These are phyloP conservation scores for Hypotaenidia philippensis DNA, from an alignment of 2,797 vertebrate genomes.

Conservation along the genomic window DNA sequence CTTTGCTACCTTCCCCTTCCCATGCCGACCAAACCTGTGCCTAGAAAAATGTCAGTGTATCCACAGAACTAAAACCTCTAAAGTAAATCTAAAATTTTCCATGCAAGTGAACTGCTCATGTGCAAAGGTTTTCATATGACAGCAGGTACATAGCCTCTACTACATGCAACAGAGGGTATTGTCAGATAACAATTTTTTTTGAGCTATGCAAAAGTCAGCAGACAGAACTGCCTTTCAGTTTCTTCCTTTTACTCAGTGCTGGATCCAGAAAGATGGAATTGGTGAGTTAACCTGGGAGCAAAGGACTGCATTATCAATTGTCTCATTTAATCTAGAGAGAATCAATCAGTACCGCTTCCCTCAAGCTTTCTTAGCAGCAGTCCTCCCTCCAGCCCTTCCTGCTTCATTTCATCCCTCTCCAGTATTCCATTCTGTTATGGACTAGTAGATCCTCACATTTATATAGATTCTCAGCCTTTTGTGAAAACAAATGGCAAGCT, in stretches of 20 bases:
- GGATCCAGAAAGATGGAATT: background rate
- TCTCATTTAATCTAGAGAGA: background rate
- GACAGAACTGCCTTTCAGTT: background rate
- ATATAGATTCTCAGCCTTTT: background rate
- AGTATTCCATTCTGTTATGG: background rate
- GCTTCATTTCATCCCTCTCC: background rate
- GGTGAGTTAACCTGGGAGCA: background rate
- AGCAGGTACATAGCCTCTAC: background rate
- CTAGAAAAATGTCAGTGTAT: background rate
- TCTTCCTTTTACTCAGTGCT: background rate
- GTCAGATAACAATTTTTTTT: background rate
- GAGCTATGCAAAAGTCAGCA: background rate
- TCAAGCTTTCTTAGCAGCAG: background rate
- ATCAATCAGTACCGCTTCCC: background rate
- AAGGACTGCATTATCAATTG: background rate
- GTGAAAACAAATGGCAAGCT: background rate
- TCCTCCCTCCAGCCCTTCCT: background rate
- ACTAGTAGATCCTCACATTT: background rate
- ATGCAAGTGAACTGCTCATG: background rate
- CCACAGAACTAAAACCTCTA: background rate
- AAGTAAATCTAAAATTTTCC: background rate
- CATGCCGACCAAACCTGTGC: background rate
- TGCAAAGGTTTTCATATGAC: background rate
- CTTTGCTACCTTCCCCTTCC: background rate
- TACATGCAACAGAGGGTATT: background rate